Evolutionary conservation across 2,113 vertebrate genomes (phyloP), one percentile per base, ranked within the genome.

Genomic region (Scatophagus argus): DNA sequence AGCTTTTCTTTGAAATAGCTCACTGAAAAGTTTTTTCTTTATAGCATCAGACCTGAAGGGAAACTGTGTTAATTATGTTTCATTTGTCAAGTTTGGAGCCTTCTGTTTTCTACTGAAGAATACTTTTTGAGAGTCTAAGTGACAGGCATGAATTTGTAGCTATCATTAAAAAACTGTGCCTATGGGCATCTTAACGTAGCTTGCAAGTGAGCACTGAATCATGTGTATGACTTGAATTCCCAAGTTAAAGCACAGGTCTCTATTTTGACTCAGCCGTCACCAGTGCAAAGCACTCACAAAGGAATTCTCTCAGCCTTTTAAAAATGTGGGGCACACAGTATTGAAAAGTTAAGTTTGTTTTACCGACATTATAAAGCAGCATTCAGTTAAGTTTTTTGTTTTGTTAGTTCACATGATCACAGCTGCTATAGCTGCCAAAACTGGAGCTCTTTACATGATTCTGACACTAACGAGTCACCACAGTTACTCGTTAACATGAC

Each of bases 1-100:
- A 5, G 16, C 21, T 77, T 60, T 67, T 23, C 32, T 31, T 67
- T 31, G 16, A n/a, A 55, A 67, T n/a, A n/a, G n/a, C n/a, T n/a
- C 11, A 6, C 21, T 14, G 17, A 3, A 54, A 0, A 3, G 2
- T 27, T 54, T 29, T 58, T 25, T 41, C 41, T 52, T 43, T 52
- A 32, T 59, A 25, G 41, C 19, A 29, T 56, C 61, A 65, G 52
- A 43, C 11, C 58, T 55, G 23, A 38, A 63, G n/a, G 36, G 21
- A 41, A 54, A 43, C 34, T 19, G 4, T 21, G 47, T 44, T 36
- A n/a, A 21, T 59, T 54, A 21, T 43, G n/a, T 44, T 68, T 60
- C 0, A 2, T 49, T 29, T 61, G 31, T 39, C 1, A 36, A 5
- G n/a, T 52, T 60, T 52, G 23, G n/a, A 38, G 47, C 29, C 23